Evolutionary conservation across 1,140 invertebrate genomes (phyloP).

Genomic region (Lutraria rhynchaena): DNA sequence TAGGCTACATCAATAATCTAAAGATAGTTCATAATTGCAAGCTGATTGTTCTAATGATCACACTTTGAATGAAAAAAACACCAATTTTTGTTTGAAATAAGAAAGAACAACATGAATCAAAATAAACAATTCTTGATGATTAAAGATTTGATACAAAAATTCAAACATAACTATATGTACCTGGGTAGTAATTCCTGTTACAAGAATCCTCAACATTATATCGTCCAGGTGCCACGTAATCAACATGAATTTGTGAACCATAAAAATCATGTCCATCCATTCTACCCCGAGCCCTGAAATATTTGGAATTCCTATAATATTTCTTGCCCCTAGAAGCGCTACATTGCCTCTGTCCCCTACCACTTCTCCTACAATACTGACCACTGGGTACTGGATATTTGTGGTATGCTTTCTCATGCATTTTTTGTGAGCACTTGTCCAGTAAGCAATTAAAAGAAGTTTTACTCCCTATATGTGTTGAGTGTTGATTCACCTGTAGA

Average conservation of each 20-base stretch:
- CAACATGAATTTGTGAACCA: slow-evolving; percentile 88
- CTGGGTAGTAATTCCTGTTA: neutral
- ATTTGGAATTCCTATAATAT: slow-evolving; percentile 66
- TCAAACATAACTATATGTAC: too few species aligned
- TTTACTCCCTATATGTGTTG: too few species aligned
- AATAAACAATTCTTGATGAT: too few species aligned
- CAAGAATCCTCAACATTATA: neutral
- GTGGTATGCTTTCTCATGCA: slow-evolving; percentile 28
- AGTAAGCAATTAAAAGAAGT: too few species aligned
- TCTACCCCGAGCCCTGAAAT: slow-evolving; percentile 89
- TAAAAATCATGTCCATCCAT: slow-evolving; percentile 93
- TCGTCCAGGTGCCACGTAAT: slow-evolving; percentile 53
- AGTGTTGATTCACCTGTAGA: too few species aligned
- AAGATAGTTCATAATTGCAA: too few species aligned
- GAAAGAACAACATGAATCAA: too few species aligned
- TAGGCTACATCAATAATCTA: too few species aligned
- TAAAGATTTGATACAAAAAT: too few species aligned
- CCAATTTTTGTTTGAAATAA: too few species aligned
- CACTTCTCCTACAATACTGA: slow-evolving; percentile 5
- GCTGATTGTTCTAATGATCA: too few species aligned
- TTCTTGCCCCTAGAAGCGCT: slow-evolving; percentile 26
- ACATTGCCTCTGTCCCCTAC: slow-evolving; percentile 34
- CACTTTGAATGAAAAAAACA: too few species aligned
- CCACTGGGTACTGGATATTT: slow-evolving; percentile 1
- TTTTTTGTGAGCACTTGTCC: slow-evolving; percentile 1